Evolutionary conservation across 2,797 vertebrate genomes (phyloP), one percentile per base, ranked within the genome.

Genomic region (Nyctalus aviator): DNA sequence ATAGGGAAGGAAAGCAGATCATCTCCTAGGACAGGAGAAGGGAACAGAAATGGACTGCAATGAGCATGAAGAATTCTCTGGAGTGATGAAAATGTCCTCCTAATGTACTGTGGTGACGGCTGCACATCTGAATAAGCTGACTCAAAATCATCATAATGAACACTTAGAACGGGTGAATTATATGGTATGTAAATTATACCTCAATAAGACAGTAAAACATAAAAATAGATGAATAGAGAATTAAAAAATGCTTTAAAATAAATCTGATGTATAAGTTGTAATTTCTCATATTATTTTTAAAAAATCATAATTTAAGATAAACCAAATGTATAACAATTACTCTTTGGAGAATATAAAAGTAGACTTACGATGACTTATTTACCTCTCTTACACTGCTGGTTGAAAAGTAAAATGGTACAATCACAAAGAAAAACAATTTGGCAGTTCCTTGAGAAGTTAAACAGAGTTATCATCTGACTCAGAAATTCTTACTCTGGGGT

Each of bases 241-340:
- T 30, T 27, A n/a, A 12, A 92, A 79, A n/a, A 20, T 71, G 32
- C 17, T 82, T 79, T 46, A 93, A 84, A 87, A 75, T 48, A 50
- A 91, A 69, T 48, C 27, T 76, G 1, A 83, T 59, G 2, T 55
- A 85, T 84, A 94, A 50, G 13, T 53, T 84, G 13, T 2, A 7
- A 37, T 68, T 86, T 90, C 23, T 72, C 57, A 46, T 35, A 77
- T 64, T 76, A 55, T 13, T 73, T 87, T 73, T 87, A 90, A 94
- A 78, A 53, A 62, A 93, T 71, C 13, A 32, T 41, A 82, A 75
- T 71, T 78, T 88, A 76, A 92, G 12, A n/a, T n/a, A 91, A 94
- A 27, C 30, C 4, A 77, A 77, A 55, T 23, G 0, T 20, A 50
- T 46, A 85, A 72, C 50, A 88, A 78, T 71, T 53, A 84, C 6